Percentiles rank a stretch among this genome's conserved stretches.
These are phyloP conservation scores for Parauchenoglanis ngamensis DNA, from an alignment of 2,797 vertebrate genomes.

Conservation along the genomic window DNA sequence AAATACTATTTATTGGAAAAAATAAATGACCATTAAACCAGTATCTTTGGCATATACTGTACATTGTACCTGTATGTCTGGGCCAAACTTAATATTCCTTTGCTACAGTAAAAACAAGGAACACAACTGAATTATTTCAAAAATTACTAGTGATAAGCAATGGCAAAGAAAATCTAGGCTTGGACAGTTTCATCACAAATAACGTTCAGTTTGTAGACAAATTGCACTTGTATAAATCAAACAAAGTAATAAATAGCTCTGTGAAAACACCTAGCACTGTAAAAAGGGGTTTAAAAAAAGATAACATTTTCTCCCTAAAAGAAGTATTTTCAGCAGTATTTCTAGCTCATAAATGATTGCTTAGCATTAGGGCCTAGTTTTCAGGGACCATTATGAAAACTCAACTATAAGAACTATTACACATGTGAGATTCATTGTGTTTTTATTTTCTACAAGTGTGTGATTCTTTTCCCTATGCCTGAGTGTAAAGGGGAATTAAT, in stretches of 20 bases:
- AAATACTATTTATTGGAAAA: slow-evolving; percentile 29
- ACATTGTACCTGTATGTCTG: background rate
- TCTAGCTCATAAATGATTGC: slow-evolving; percentile 66
- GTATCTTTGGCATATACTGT: background rate
- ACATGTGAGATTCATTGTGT: background rate
- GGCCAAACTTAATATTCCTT: background rate
- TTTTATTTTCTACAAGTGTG: background rate
- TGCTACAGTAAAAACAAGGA: slow-evolving; percentile 66
- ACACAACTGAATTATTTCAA: slow-evolving; percentile 66
- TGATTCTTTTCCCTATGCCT: background rate
- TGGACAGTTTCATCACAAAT: slow-evolving; percentile 39
- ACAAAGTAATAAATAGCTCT: slow-evolving; percentile 93
- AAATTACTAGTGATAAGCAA: slow-evolving; percentile 40
- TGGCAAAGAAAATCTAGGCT: slow-evolving; percentile 19
- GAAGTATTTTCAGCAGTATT: slow-evolving; percentile 57
- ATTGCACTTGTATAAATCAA: slow-evolving; percentile 73
- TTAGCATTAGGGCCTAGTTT: background rate
- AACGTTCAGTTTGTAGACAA: slow-evolving; percentile 70
- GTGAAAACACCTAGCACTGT: slow-evolving; percentile 58
- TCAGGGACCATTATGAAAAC: slow-evolving; percentile 25
- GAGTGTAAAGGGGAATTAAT: background rate
- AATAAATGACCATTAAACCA: slow-evolving; percentile 1
- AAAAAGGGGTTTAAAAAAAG: slow-evolving; percentile 54
- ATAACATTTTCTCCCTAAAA: slow-evolving; percentile 35
- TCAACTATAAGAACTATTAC: background rate